phyloP scores from a whole-genome alignment of 2,113 vertebrate species.

The Charadrius vociferus region DNA sequence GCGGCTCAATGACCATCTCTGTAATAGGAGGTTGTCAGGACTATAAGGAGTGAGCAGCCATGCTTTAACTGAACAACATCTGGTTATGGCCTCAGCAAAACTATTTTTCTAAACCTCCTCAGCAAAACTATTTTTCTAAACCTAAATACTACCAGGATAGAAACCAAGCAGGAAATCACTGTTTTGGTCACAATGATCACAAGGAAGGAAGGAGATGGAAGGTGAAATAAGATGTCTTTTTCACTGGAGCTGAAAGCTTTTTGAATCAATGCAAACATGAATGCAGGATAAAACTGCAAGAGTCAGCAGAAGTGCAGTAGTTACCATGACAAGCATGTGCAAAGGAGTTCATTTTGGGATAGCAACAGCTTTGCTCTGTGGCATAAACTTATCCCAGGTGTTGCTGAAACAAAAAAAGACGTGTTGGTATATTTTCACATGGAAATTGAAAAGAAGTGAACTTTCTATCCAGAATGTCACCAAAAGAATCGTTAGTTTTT shows the following conservation, averaged over 20 bases:
- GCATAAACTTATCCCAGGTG: background rate
- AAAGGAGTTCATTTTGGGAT: background rate
- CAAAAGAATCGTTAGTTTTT: background rate
- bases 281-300: background rate
- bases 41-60: rapidly evolving
- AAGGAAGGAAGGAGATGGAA: background rate
- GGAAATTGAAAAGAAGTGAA: background rate
- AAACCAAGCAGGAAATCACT: background rate
- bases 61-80: background rate
- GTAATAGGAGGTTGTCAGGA: background rate
- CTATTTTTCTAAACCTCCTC: background rate
- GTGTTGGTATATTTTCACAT: background rate
- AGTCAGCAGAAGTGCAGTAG: background rate
- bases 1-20: background rate
- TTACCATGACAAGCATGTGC: background rate
- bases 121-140: background rate
- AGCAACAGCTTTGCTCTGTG: background rate
- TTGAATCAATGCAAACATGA: background rate
- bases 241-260: background rate
- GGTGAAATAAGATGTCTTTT: background rate
- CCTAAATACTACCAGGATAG: background rate
- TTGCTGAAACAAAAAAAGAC: background rate
- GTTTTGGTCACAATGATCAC: background rate
- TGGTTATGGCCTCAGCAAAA: background rate
- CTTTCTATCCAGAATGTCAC: background rate